Evolutionary conservation across 2,113 vertebrate genomes (phyloP), one percentile per base, ranked within the genome.

Genomic region (Spea multiplicata): DNA sequence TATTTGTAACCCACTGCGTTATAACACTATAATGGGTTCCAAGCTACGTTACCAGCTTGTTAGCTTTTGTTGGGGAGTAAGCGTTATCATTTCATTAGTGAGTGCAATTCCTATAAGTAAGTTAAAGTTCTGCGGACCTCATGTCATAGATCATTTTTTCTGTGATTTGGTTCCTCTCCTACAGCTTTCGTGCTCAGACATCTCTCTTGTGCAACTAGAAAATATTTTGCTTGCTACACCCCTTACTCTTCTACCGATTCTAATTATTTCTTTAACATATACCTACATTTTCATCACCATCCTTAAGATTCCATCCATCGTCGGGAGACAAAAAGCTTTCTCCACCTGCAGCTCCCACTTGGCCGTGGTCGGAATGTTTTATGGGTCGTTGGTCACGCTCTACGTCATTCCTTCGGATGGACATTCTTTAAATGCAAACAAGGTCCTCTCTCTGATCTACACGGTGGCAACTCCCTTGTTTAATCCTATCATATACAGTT

Each of bases 1-100:
- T 66, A 70, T 88, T 80, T 88, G 86, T 47, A 82, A 74, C 0
- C 86, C 88, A 50, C 65, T 89, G 69, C 81, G 17, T 6, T 87
- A 88, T 16, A 72, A 81, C 4, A 72, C 82, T 49, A 76, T 89
- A 73, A 86, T 87, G 88, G 80, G 8, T 1, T 50, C 73, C 3
- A 57, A 71, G 5, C 16, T 86, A 67, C 85, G 85, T 17, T 10
- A 69, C 4, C 14, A 61, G 0, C 12, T 83, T 44, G 81, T 81
- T 9, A 3, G 73, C 17, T 13, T 8, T 44, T 9, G 57, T 3
- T 80, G 78, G 78, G 4, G 57, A 5, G 13, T 44, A 10, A 62
- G 71, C 4, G 14, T 73, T 16, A 67, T 64, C 9, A 52, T 64
- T 44, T 59, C 78, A 13, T 6, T 80, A 12, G 55, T 49, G 10